These are phyloP conservation scores for Nemurella pictetii DNA, from an alignment of 2,888 invertebrate genomes.

Conservation along the genomic window DNA sequence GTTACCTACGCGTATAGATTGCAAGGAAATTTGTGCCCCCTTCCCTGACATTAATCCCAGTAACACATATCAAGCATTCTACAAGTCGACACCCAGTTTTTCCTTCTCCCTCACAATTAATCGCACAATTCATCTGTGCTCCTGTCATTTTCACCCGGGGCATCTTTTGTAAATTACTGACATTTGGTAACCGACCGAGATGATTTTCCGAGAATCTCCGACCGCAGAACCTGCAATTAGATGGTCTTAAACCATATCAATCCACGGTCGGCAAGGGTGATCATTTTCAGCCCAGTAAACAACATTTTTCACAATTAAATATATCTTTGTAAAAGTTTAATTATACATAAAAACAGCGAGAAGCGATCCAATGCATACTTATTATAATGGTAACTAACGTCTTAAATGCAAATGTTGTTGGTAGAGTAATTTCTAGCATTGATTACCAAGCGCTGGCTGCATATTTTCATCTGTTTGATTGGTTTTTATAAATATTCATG, in stretches of 20 bases:
- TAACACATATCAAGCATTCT: conserved; percentile 23
- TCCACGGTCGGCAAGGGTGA: neutral
- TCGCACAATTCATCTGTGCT: neutral
- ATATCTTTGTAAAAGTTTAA: conserved; percentile 1
- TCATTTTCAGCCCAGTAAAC: conserved; percentile 19
- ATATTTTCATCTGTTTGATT: neutral
- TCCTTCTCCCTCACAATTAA: conserved; percentile 6
- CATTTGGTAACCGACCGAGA: neutral
- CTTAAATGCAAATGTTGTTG: neutral
- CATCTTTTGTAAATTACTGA: conserved; percentile 9
- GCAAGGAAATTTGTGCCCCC: neutral
- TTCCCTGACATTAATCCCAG: neutral
- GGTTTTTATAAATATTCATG: conserved; percentile 15
- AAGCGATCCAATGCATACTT: neutral
- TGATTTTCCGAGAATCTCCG: neutral
- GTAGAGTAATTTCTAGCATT: neutral
- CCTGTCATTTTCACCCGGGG: conserved; percentile 9
- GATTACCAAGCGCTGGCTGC: neutral
- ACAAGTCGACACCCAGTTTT: conserved; percentile 28
- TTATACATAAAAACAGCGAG: neutral
- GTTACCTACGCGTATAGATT: neutral
- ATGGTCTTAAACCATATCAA: conserved; percentile 5
- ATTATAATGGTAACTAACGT: neutral
- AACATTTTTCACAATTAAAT: conserved; percentile 9
- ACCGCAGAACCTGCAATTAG: conserved; percentile 20